Evolutionary conservation across 2,888 invertebrate genomes (phyloP).

Genomic region (Chorisops tibialis): DNA sequence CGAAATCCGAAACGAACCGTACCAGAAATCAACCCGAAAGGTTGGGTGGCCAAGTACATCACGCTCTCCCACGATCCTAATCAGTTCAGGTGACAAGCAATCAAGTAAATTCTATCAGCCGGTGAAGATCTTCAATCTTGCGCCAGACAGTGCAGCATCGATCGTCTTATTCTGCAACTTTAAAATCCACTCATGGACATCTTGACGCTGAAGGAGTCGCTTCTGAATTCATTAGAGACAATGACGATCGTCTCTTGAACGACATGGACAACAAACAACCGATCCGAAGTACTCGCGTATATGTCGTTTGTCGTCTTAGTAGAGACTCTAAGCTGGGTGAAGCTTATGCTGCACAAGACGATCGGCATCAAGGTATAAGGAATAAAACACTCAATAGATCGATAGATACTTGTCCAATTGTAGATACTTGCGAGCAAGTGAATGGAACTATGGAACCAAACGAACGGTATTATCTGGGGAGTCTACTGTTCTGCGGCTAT

Average conservation of each 20-base stretch:
- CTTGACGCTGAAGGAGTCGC: conserved; percentile 21
- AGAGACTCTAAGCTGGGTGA: background rate
- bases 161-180: conserved; percentile 19
- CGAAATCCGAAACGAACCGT: background rate
- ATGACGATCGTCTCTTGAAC: conserved; percentile 1
- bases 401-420: conserved; percentile 18
- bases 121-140: conserved; percentile 23
- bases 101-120: conserved; percentile 33
- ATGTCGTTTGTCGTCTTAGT: background rate
- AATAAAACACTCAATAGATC: background rate
- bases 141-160: conserved; percentile 23
- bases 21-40: background rate
- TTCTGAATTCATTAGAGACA: conserved; percentile 25
- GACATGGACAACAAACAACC: conserved; percentile 1
- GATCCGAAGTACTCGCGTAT: background rate
- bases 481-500: background rate
- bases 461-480: background rate
- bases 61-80: conserved; percentile 33
- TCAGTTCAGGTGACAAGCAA: conserved; percentile 30
- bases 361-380: background rate
- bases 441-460: background rate
- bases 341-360: background rate
- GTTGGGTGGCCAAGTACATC: conserved; percentile 26
- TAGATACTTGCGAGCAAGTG: conserved; percentile 2
- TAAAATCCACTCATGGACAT: conserved; percentile 14